Percentiles rank a stretch among this genome's conserved stretches.
phyloP scores from a whole-genome alignment of 92 coral and sea anemone species.

The Desmophyllum pertusum region DNA sequence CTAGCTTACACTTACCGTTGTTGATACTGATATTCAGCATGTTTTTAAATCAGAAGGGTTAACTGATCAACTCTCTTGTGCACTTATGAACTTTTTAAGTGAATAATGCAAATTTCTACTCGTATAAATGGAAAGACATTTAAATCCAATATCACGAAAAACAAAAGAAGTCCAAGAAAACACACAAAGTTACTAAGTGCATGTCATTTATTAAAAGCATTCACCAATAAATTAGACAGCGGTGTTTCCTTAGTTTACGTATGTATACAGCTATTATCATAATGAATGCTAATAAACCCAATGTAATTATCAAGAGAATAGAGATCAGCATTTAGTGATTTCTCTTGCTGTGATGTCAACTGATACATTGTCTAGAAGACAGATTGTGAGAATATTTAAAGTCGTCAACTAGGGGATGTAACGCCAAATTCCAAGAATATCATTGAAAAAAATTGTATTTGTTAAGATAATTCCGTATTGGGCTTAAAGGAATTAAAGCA shows the following conservation, averaged over 20 bases:
- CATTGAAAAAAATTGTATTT: not conserved
- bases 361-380: not conserved
- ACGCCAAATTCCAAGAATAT: too few relatives aligned
- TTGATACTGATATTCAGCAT: conserved; percentile 14
- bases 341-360: not conserved
- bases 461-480: not conserved
- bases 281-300: not conserved
- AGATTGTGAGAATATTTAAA: not conserved
- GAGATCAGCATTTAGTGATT: not conserved
- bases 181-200: not conserved
- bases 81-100: not conserved
- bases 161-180: not conserved
- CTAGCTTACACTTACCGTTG: conserved; percentile 28
- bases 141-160: not conserved
- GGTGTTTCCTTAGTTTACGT: not conserved
- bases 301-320: not conserved
- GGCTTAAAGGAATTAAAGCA: not conserved
- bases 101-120: not conserved
- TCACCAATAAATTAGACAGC: not conserved
- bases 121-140: conserved; percentile 5
- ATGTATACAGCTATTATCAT: not conserved
- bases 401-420: not conserved
- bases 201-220: not conserved
- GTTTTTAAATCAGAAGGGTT: not conserved
- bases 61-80: not conserved